Evolutionary conservation across 2,113 vertebrate genomes (phyloP).

Genomic region (Octodon degus): DNA sequence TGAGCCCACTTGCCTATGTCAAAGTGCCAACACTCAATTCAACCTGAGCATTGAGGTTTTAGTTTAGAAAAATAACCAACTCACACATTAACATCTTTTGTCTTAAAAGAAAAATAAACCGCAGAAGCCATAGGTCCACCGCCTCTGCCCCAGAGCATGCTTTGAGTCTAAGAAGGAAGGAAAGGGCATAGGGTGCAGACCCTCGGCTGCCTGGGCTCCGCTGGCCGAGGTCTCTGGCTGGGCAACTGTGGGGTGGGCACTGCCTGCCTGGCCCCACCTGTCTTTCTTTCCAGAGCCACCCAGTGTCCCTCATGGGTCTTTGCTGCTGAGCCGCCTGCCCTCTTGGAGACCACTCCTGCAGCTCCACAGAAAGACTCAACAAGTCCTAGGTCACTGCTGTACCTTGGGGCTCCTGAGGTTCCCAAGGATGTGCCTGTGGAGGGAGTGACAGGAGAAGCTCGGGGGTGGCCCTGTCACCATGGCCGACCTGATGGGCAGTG

Average conservation of each 20-base stretch:
- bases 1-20: neutral
- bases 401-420: neutral
- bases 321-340: neutral
- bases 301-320: neutral
- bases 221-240: neutral
- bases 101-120: neutral
- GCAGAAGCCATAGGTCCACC: neutral
- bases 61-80: too few relatives aligned
- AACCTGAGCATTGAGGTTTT: too few relatives aligned
- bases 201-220: neutral
- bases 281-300: neutral
- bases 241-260: neutral
- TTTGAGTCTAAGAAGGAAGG: neutral
- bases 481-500: neutral
- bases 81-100: neutral
- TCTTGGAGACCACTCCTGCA: neutral
- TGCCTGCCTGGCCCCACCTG: neutral
- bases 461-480: rapidly evolving
- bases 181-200: neutral
- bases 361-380: neutral
- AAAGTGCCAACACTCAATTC: neutral
- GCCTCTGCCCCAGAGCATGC: neutral
- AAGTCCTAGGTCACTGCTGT: neutral
- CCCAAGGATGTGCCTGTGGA: neutral
- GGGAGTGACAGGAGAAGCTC: neutral